Conservation (phyloP, 1,140 invertebrate species). For the Aradophagus sp. region DNA sequence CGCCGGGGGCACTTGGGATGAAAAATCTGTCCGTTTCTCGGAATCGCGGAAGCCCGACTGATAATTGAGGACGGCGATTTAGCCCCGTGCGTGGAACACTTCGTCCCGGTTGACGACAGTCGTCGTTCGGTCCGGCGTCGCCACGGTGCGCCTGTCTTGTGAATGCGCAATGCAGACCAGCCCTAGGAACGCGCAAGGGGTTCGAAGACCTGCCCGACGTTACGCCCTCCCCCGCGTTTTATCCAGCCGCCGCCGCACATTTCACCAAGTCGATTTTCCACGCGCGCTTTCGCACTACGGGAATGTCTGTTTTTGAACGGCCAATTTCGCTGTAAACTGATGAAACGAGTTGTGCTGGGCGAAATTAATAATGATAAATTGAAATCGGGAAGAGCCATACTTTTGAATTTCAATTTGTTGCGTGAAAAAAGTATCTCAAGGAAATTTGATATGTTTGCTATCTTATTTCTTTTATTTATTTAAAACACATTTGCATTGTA, state of each 20-base stretch:
- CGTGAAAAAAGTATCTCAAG: too few relatives aligned
- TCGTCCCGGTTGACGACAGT: constrained; percentile 58
- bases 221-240: constrained; percentile 27
- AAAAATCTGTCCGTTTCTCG: constrained; percentile 27
- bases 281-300: constrained; percentile 3
- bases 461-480: too few relatives aligned
- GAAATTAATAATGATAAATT: too few relatives aligned
- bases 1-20: constrained; percentile 22
- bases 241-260: constrained; percentile 27
- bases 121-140: constrained; percentile 57
- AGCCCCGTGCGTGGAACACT: constrained; percentile 47
- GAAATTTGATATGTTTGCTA: too few relatives aligned
- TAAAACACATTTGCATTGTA: too few relatives aligned
- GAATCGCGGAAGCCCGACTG: constrained; percentile 48
- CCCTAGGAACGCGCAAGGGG: constrained; percentile 60
- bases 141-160: constrained; percentile 65
- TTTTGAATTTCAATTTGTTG: too few relatives aligned
- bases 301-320: constrained; percentile 10
- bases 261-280: constrained; percentile 29
- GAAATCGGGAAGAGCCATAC: too few relatives aligned
- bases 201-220: constrained; percentile 64
- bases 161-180: constrained; percentile 71
- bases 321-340: too few relatives aligned
- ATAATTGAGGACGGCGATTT: constrained; percentile 36
- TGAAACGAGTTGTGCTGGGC: too few relatives aligned